Evolutionary conservation across 2,797 vertebrate species (phyloP).

Genomic region (Paedocypris micromegethes): DNA sequence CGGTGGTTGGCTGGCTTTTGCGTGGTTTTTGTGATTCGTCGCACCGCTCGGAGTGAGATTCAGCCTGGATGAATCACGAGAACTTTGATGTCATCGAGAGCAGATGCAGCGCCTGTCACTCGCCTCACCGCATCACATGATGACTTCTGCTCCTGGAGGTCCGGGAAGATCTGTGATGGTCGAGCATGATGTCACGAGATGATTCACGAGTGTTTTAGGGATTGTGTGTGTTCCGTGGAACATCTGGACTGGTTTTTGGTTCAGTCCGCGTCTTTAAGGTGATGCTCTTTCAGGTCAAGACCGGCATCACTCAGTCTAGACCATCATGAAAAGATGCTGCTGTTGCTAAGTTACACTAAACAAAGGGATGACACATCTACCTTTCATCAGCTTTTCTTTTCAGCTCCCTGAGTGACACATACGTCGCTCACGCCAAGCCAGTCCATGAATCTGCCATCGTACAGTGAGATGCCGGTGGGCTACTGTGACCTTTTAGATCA

Average conservation of each 20-base stretch:
- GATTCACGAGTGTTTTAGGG: too few species aligned
- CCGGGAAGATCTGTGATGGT: constrained; percentile 25
- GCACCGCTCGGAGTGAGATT: constrained; percentile 1
- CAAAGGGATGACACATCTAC: constrained; percentile 11
- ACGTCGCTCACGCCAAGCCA: constrained; percentile 2
- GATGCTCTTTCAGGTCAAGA: too few species aligned
- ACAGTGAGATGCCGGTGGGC: background rate
- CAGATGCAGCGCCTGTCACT: constrained; percentile 16
- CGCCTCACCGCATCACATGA: constrained; percentile 33
- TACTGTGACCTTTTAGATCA: background rate
- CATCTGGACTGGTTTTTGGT: background rate
- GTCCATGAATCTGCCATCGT: background rate
- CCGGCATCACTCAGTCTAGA: too few species aligned
- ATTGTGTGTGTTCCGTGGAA: too few species aligned
- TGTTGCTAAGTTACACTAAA: constrained; percentile 4
- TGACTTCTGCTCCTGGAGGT: constrained; percentile 29
- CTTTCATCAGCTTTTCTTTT: background rate
- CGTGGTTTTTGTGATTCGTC: too few species aligned
- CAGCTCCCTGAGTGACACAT: background rate
- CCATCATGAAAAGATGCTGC: background rate
- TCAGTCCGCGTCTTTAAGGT: too few species aligned
- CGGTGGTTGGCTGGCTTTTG: too few species aligned
- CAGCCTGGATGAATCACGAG: constrained; percentile 33
- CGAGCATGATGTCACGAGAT: background rate
- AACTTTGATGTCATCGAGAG: constrained; percentile 45